Percentiles rank a stretch among this genome's conserved stretches.
These are phyloP conservation scores for Drosophila heteroneura DNA, from an alignment of 2,888 invertebrate species.

Conservation along the genomic window DNA sequence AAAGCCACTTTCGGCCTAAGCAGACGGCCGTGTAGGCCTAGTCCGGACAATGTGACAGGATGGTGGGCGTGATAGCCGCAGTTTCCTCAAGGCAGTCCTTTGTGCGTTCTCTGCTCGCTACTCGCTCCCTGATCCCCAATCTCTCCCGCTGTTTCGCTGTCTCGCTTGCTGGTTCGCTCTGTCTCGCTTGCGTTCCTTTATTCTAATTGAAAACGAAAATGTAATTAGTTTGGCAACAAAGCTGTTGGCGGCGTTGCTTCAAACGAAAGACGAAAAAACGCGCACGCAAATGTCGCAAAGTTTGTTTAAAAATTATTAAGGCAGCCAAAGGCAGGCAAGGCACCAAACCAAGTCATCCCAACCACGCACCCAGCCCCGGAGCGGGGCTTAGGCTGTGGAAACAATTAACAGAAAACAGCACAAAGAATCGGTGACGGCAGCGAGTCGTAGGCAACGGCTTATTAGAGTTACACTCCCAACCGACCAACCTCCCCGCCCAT, in stretches of 20 bases:
- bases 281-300: slow-evolving; percentile 61
- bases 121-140: slow-evolving; percentile 5
- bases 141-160: background rate
- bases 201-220: slow-evolving; percentile 70
- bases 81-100: slow-evolving; percentile 11
- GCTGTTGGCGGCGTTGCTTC: slow-evolving; percentile 48
- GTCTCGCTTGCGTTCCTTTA: slow-evolving; percentile 48
- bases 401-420: slow-evolving; percentile 55
- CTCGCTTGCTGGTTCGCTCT: background rate
- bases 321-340: slow-evolving; percentile 28
- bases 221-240: slow-evolving; percentile 66
- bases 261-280: slow-evolving; percentile 48
- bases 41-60: slow-evolving; percentile 10
- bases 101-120: slow-evolving; percentile 3
- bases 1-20: slow-evolving; percentile 3
- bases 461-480: slow-evolving; percentile 31
- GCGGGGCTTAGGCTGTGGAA: slow-evolving; percentile 45
- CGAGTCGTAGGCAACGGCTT: slow-evolving; percentile 37
- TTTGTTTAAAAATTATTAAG: slow-evolving; percentile 71
- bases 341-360: background rate
- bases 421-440: slow-evolving; percentile 35
- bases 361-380: slow-evolving; percentile 8
- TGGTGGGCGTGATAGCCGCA: slow-evolving; percentile 14
- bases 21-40: slow-evolving; percentile 4
- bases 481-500: background rate